Conservation (phyloP, 1,140 invertebrate genomes). For the Stegodyphus dumicola region DNA sequence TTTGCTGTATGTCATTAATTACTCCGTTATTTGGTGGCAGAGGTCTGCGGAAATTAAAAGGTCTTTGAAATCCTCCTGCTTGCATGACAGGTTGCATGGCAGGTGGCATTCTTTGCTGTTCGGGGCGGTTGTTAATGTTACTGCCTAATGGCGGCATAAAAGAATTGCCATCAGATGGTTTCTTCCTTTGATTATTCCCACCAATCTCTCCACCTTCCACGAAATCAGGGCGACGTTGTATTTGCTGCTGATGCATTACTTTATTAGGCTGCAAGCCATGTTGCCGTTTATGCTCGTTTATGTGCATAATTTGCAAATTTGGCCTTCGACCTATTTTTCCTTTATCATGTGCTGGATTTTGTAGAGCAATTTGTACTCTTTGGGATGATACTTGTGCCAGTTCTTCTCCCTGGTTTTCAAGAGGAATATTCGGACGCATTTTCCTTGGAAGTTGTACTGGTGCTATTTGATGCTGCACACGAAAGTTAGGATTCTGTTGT, state of each 20-base stretch:
- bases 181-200: too few species aligned
- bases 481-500: neutral
- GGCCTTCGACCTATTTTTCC: neutral
- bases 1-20: too few species aligned
- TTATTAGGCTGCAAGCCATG: neutral
- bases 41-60: too few species aligned
- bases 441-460: neutral
- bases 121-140: too few species aligned
- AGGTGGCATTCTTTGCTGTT: too few species aligned
- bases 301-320: neutral
- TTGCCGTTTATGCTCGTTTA: neutral
- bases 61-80: too few species aligned
- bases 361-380: slow-evolving; percentile 35
- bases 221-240: slow-evolving; percentile 43
- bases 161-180: too few species aligned
- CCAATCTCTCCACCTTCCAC: neutral
- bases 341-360: slow-evolving; percentile 9
- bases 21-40: too few species aligned
- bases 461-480: neutral
- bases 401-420: neutral
- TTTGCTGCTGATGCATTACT: slow-evolving; percentile 24
- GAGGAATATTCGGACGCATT: neutral
- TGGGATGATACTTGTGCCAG: slow-evolving; percentile 28
- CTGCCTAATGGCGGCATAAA: too few species aligned
- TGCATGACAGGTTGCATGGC: too few species aligned